These are phyloP conservation scores for Danio kyathit DNA, from an alignment of 2,797 vertebrate species.

Conservation along the genomic window DNA sequence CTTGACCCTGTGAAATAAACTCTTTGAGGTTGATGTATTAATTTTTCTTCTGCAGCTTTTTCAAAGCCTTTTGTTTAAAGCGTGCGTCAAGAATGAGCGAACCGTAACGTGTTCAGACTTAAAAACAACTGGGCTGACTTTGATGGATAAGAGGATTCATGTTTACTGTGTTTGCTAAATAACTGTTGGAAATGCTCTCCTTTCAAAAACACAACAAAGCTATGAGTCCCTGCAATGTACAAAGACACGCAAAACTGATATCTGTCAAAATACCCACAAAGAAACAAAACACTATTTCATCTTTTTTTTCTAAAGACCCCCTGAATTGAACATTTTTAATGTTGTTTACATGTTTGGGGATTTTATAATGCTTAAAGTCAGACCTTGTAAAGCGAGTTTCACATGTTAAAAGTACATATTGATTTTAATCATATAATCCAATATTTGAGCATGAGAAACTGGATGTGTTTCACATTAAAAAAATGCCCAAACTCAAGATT, in stretches of 20 bases:
- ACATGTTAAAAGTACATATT: too few species aligned
- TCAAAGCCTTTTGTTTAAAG: constrained; percentile 4
- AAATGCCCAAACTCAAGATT: too few species aligned
- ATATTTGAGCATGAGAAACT: too few species aligned
- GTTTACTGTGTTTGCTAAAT: constrained; percentile 20
- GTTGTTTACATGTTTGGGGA: background rate
- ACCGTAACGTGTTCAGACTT: constrained; percentile 18
- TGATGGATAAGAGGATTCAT: constrained; percentile 31
- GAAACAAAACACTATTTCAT: background rate
- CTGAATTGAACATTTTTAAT: background rate
- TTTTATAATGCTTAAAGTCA: background rate
- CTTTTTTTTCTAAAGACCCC: background rate
- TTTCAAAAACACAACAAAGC: constrained; percentile 17
- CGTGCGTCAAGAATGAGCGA: background rate
- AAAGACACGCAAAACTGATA: background rate
- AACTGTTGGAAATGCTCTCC: constrained; percentile 2
- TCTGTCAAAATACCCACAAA: background rate
- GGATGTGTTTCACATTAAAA: too few species aligned
- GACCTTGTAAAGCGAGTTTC: too few species aligned
- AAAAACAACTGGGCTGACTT: constrained; percentile 21
- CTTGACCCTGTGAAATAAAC: background rate
- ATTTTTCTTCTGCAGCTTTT: background rate
- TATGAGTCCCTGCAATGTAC: background rate
- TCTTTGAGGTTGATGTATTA: background rate
- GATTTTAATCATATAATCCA: too few species aligned